Evolutionary conservation across 2,888 invertebrate species (phyloP).

Genomic region (Petrolisthes cinctipes): DNA sequence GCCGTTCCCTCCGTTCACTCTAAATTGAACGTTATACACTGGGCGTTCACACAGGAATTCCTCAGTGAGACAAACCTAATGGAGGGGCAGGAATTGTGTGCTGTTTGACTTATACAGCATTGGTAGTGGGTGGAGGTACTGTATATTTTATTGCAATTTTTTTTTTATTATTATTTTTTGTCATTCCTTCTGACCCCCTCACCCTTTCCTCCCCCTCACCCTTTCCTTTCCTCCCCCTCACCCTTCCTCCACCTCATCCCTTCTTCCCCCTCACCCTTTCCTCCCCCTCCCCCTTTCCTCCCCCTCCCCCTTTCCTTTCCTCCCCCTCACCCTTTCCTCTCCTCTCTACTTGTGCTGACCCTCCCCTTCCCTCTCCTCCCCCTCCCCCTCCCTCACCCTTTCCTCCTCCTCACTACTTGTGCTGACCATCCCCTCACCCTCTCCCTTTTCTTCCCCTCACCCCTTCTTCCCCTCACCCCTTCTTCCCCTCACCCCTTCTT

Average conservation of each 20-base stretch:
- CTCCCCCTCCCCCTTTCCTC: not conserved
- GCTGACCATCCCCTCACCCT: too few species aligned
- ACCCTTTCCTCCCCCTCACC: not conserved
- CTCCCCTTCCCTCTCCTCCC: not conserved
- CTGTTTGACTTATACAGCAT: slow-evolving; percentile 35
- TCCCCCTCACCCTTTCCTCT: not conserved
- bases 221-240: not conserved
- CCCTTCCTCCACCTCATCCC: not conserved
- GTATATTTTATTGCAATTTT: not conserved
- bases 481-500: too few species aligned
- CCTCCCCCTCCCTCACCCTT: not conserved
- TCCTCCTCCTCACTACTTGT: too few species aligned
- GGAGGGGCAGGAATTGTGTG: slow-evolving; percentile 6
- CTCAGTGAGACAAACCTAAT: slow-evolving; percentile 18
- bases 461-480: too few species aligned
- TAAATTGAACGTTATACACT: too few species aligned
- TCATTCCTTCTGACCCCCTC: not conserved
- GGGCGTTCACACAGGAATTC: not conserved
- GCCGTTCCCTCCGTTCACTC: too few species aligned
- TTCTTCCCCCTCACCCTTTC: not conserved
- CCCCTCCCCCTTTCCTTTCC: not conserved
- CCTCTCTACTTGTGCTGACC: not conserved
- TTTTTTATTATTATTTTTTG: not conserved
- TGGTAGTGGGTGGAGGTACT: slow-evolving; percentile 9
- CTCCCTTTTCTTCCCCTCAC: too few species aligned